Percentiles rank a stretch among this genome's conserved stretches.
Conservation (phyloP, 2,113 vertebrate species). For the Tor tambroides region DNA sequence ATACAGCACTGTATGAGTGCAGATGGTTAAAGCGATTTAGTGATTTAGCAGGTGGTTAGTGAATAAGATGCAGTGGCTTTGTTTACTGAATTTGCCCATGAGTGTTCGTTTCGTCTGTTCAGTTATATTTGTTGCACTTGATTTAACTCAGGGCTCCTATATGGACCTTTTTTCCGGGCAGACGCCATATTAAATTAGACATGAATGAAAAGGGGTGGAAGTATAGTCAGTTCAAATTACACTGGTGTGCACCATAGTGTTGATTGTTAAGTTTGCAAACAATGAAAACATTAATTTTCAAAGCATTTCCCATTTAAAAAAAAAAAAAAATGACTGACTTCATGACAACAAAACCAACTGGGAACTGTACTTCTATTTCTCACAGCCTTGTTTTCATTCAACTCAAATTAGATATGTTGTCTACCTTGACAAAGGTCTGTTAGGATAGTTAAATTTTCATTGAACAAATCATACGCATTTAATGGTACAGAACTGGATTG, state of each 20-base stretch:
- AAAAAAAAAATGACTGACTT: not conserved
- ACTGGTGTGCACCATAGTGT: not conserved
- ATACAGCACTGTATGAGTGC: not conserved
- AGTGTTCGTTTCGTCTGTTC: slow-evolving; percentile 29
- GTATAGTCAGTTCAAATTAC: not conserved
- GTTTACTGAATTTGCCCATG: not conserved
- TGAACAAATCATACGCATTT: slow-evolving; percentile 18
- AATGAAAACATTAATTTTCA: not conserved
- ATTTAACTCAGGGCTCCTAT: slow-evolving; percentile 42
- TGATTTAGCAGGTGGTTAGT: not conserved
- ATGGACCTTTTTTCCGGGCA: slow-evolving; percentile 21
- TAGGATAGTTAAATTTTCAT: slow-evolving; percentile 38
- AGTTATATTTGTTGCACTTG: slow-evolving; percentile 33
- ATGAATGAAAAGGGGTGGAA: slow-evolving; percentile 6
- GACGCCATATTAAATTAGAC: slow-evolving; percentile 13
- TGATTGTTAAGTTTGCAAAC: not conserved
- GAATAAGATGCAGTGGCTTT: not conserved
- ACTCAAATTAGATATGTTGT: not conserved
- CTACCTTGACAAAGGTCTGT: slow-evolving; percentile 14
- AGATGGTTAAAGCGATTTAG: slow-evolving; percentile 10
- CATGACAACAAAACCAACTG: not conserved
- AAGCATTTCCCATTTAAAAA: not conserved
- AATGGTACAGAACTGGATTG: slow-evolving; percentile 25
- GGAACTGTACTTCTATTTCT: not conserved
- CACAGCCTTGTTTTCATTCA: not conserved